Evolutionary conservation across 2,888 invertebrate genomes (phyloP).

Genomic region (Agrotis puta): DNA sequence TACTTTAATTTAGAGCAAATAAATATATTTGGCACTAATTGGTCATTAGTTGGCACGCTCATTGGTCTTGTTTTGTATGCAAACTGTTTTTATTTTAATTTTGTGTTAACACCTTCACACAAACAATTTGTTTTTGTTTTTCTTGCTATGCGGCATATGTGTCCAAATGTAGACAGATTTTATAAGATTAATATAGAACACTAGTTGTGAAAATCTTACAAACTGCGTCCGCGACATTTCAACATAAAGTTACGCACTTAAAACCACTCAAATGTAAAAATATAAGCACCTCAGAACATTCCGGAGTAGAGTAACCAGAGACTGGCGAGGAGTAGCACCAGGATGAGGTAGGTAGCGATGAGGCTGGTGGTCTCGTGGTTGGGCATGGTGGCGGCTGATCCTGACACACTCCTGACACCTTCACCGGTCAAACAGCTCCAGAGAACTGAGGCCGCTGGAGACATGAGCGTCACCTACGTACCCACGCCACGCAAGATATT

Average conservation of each 20-base stretch:
- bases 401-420: conserved; percentile 78
- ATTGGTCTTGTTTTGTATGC: conserved; percentile 14
- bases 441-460: conserved; percentile 80
- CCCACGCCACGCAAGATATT: conserved; percentile 77
- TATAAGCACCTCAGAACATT: conserved; percentile 87
- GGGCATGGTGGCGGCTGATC: conserved; percentile 83
- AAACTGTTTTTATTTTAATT: conserved; percentile 31
- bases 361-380: conserved; percentile 92
- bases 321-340: conserved; percentile 92
- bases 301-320: conserved; percentile 94
- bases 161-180: background rate
- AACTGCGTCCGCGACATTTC: background rate
- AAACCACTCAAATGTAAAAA: conserved; percentile 37
- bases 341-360: conserved; percentile 93
- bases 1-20: conserved; percentile 33
- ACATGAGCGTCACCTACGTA: conserved; percentile 74
- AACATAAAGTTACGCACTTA: conserved; percentile 22
- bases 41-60: conserved; percentile 24
- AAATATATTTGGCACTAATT: conserved; percentile 46
- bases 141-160: background rate
- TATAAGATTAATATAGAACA: background rate
- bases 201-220: background rate
- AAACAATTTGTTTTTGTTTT: conserved; percentile 15
- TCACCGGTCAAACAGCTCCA: conserved; percentile 83
- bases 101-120: background rate